Conservation (phyloP, 2,888 invertebrate species). For the Matsumyia berberina region DNA sequence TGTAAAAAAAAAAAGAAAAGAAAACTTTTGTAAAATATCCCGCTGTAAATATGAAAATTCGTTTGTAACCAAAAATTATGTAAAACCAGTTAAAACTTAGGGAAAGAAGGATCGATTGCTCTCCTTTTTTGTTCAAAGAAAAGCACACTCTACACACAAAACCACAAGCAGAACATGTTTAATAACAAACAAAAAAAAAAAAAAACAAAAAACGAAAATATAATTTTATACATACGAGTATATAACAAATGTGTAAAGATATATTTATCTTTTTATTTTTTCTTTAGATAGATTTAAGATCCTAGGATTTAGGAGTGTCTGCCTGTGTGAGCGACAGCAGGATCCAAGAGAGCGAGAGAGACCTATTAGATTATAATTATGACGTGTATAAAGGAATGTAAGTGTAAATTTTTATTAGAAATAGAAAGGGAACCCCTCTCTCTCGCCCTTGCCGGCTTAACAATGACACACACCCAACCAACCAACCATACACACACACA, state of each 20-base stretch:
- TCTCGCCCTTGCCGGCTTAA: constrained; percentile 51
- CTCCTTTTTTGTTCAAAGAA: constrained; percentile 58
- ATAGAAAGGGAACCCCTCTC: constrained; percentile 49
- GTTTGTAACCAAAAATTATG: constrained; percentile 76
- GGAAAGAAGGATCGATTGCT: constrained; percentile 48
- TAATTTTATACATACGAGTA: constrained; percentile 74
- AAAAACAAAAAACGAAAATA: constrained; percentile 18
- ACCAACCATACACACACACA: constrained; percentile 38
- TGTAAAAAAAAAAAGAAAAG: constrained; percentile 39
- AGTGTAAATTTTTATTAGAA: constrained; percentile 45
- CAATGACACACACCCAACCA: constrained; percentile 9
- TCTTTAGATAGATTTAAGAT: constrained; percentile 59
- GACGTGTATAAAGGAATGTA: constrained; percentile 69
- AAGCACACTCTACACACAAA: constrained; percentile 67
- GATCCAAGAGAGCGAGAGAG: constrained; percentile 53
- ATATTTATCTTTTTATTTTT: constrained; percentile 36
- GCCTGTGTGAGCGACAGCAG: constrained; percentile 22
- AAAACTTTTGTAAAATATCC: constrained; percentile 67
- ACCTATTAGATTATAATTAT: constrained; percentile 64
- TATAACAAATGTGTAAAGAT: constrained; percentile 42
- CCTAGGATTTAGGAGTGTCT: constrained; percentile 54
- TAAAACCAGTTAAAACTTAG: constrained; percentile 75
- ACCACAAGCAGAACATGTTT: constrained; percentile 43
- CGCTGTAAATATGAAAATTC: constrained; percentile 68
- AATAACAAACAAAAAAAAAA: too few relatives aligned